A percentile compares a stretch with the other conserved stretches of the same genome.
These are phyloP conservation scores for Toxostoma redivivum DNA, from an alignment of 2,113 vertebrate genomes.

Conservation along the genomic window DNA sequence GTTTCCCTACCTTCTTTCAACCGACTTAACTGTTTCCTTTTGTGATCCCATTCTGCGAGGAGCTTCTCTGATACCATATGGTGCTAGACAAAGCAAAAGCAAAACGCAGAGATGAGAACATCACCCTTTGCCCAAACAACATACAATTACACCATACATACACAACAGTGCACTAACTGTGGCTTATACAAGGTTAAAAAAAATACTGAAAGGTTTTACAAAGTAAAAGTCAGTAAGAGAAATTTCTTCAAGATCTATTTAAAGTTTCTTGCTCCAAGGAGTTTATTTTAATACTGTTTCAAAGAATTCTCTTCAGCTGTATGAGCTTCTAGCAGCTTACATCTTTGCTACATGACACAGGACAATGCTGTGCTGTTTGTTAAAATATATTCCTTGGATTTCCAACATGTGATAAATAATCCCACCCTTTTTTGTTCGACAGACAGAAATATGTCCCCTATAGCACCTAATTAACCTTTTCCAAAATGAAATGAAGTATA, in stretches of 20 bases:
- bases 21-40: constrained; percentile 79
- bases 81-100: constrained; percentile 75
- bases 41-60: constrained; percentile 90
- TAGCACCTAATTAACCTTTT: not conserved
- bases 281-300: not conserved
- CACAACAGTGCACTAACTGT: not conserved
- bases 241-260: not conserved
- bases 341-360: accelerated
- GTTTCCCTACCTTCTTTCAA: constrained; percentile 81
- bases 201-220: not conserved
- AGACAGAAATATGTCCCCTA: not conserved
- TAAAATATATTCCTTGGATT: not conserved
- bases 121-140: not conserved
- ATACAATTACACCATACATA: not conserved
- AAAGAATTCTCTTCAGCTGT: not conserved
- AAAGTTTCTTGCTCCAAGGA: not conserved
- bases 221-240: not conserved
- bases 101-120: not conserved
- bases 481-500: not conserved
- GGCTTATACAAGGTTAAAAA: not conserved
- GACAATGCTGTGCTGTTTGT: not conserved
- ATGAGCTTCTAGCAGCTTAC: not conserved
- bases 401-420: not conserved
- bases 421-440: not conserved
- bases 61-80: constrained; percentile 95